Evolutionary conservation across 2,888 invertebrate species (phyloP), one percentile per base, ranked within the genome.

Genomic region (Choristoneura rosaceana): DNA sequence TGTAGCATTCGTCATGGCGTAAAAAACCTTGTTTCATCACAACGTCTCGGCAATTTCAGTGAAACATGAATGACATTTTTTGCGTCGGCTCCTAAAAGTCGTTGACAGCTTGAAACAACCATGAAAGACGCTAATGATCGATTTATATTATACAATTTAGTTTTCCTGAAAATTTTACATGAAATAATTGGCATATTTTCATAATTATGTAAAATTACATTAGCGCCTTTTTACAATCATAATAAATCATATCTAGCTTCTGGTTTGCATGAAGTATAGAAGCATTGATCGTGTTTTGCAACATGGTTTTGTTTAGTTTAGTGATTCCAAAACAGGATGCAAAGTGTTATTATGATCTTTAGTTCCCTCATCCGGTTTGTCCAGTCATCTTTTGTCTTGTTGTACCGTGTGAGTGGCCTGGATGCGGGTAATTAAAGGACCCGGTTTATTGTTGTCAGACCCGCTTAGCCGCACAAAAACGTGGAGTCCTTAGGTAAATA

Each of bases 351-450:
- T 67, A 66, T 71, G 55, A 67, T 67, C 61, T 25, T 33, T 12
- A 33, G 43, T 47, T 25, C 59, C 43, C n/a, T 52, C 52, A 43
- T 69, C 73, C 73, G 69, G 69, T 73, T 69, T 60, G 59, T 41
- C 71, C 68, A 50, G 68, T 41, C 12, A n/a, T 15, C 33, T 38
- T 58, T 71, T 63, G 71, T 68, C 71, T 71, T 73, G 52, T 69
- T 73, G 64, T 47, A 64, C 50, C 69, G 73, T 73, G 73, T 33
- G 73, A 73, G 69, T 50, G 73, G 15, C 68, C 64, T 64, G 73
- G 55, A 60, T 33, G 69, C 41, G 43, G 65, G 63, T 55, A 69
- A 73, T 73, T 73, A 73, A 43, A 64, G 43, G 58, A 64, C 68
- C 69, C 69, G 69, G 58, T 73, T 73, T 69, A 33, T 43, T 64